Evolutionary conservation across 2,113 vertebrate genomes (phyloP).

Genomic region (Myrmecophaga tridactyla): DNA sequence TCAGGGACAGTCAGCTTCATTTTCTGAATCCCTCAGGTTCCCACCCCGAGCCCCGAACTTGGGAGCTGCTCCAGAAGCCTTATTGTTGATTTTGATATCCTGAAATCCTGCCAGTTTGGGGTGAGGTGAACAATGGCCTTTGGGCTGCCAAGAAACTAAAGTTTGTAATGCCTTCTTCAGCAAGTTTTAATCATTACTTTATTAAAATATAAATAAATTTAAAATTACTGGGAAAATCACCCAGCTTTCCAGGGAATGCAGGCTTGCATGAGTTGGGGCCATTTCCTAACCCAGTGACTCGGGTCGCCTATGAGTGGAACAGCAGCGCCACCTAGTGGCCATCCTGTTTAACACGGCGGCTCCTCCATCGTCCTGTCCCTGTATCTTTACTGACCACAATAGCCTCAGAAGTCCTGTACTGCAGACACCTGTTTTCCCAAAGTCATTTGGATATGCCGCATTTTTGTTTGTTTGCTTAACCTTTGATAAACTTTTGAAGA

Average conservation of each 20-base stretch:
- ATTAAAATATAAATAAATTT: neutral
- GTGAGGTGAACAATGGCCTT: neutral
- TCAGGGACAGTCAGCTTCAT: neutral
- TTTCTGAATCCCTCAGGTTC: neutral
- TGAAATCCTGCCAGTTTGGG: neutral
- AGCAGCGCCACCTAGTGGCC: constrained; percentile 61
- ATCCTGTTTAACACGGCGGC: neutral
- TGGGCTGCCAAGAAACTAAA: neutral
- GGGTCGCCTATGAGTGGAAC: neutral
- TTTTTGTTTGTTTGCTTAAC: neutral
- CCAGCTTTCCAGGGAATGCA: constrained; percentile 16
- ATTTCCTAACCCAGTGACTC: neutral
- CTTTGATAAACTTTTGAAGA: neutral
- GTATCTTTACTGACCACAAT: neutral
- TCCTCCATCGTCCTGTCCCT: neutral
- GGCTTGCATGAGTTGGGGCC: neutral
- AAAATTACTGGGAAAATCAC: neutral
- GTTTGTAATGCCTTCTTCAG: neutral
- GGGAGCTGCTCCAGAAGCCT: neutral
- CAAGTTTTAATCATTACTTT: neutral
- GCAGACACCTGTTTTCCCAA: neutral
- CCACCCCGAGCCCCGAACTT: neutral
- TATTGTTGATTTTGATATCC: neutral
- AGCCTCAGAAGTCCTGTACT: neutral
- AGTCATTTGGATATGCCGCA: neutral